Conservation (phyloP, 2,113 vertebrate genomes). For the Psammodynastes pulverulentus region DNA sequence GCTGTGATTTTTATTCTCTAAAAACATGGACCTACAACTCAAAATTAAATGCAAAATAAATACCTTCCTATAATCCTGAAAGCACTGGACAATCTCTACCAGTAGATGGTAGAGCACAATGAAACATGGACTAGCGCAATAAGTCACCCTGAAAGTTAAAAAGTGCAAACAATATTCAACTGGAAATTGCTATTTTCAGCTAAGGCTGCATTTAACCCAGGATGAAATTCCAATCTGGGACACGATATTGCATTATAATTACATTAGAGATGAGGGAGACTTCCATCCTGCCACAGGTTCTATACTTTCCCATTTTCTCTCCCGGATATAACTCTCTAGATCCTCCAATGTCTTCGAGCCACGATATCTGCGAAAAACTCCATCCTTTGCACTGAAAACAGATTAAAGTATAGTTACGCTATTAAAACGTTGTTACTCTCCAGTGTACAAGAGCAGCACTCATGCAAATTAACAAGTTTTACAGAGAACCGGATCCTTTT, state of each 20-base stretch:
- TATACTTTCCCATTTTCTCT: conserved; percentile 81
- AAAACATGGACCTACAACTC: not conserved
- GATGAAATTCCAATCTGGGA: not conserved
- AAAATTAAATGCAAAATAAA: not conserved
- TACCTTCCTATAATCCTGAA: not conserved
- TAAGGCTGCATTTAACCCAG: not conserved
- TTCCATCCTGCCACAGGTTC: conserved; percentile 85
- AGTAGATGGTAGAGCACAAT: not conserved
- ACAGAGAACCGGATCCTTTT: not conserved
- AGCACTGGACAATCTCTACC: not conserved
- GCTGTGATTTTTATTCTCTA: not conserved
- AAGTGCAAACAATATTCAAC: not conserved
- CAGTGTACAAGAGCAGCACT: conserved; percentile 81
- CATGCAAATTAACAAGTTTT: not conserved
- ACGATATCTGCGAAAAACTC: conserved; percentile 80
- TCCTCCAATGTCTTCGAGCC: conserved; percentile 78
- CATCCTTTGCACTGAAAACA: conserved; percentile 76
- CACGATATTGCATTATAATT: conserved; percentile 41
- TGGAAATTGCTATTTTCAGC: not conserved
- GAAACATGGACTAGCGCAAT: not conserved
- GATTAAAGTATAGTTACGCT: conserved; percentile 4
- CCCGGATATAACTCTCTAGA: conserved; percentile 75
- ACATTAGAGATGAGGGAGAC: conserved; percentile 82
- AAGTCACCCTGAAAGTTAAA: not conserved
- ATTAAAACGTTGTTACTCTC: conserved; percentile 67